Evolutionary conservation across 2,113 vertebrate species (phyloP).

Genomic region (Athene cunicularia): DNA sequence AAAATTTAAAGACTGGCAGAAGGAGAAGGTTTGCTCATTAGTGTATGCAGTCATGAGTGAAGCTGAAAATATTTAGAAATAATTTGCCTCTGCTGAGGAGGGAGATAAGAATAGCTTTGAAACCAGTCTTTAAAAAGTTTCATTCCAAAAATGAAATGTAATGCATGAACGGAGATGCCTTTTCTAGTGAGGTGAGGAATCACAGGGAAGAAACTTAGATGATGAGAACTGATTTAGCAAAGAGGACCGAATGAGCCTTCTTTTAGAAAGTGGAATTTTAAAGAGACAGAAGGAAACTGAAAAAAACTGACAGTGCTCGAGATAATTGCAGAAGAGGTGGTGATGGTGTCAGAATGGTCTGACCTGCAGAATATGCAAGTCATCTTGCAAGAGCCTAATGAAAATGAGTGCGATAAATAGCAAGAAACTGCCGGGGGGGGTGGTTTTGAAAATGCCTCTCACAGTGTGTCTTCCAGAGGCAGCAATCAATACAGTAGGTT

Average conservation of each 20-base stretch:
- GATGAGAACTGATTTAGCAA: slow-evolving; percentile 9
- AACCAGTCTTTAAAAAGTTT: slow-evolving; percentile 22
- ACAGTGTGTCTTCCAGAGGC: background rate
- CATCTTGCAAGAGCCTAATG: background rate
- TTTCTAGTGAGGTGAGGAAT: slow-evolving; percentile 23
- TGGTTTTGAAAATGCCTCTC: background rate
- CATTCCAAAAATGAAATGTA: slow-evolving; percentile 49
- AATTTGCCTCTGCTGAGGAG: slow-evolving; percentile 26
- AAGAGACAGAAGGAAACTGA: background rate
- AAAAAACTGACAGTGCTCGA: background rate
- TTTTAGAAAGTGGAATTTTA: slow-evolving; percentile 10
- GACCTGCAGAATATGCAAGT: background rate
- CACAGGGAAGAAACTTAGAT: background rate
- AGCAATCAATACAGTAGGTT: background rate
- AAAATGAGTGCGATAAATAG: background rate
- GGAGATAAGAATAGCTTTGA: slow-evolving; percentile 56
- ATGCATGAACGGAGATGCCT: background rate
- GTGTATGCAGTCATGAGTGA: slow-evolving; percentile 30
- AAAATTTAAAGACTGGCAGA: background rate
- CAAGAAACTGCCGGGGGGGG: background rate
- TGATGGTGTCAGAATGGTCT: background rate
- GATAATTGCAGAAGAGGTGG: background rate
- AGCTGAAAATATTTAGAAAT: slow-evolving; percentile 47
- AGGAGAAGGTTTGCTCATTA: slow-evolving; percentile 34
- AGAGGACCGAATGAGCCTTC: background rate